These are phyloP conservation scores for Tamias sibiricus DNA, from an alignment of 2,113 vertebrate genomes.

Conservation along the genomic window DNA sequence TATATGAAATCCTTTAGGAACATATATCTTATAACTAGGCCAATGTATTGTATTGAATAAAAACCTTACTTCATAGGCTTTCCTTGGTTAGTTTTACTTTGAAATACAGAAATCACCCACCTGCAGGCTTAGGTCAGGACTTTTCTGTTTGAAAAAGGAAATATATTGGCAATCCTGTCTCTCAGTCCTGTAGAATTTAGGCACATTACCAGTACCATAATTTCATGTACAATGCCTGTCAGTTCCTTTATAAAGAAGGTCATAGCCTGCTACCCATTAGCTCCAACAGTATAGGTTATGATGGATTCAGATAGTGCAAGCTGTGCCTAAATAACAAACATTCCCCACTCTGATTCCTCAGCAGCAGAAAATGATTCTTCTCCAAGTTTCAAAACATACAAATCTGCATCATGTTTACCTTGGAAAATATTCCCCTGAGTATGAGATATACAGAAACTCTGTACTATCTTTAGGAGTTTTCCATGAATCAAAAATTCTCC, in stretches of 20 bases:
- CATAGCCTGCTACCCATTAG: neutral
- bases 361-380: neutral
- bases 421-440: neutral
- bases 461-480: neutral
- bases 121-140: neutral
- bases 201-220: neutral
- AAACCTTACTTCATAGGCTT: neutral
- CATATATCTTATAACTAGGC: neutral
- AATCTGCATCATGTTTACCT: neutral
- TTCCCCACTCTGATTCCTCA: neutral
- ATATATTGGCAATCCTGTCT: neutral
- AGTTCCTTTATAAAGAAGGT: neutral
- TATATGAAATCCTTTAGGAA: neutral
- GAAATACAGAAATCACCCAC: neutral
- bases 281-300: neutral
- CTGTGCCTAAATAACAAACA: neutral
- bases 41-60: neutral
- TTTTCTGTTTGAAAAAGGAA: neutral
- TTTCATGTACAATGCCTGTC: neutral
- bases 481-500: neutral
- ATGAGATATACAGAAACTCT: neutral
- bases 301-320: neutral
- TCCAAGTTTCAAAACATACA: neutral
- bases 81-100: neutral
- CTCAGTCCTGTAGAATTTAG: neutral